A percentile compares a stretch with the other conserved stretches of the same genome.
Evolutionary conservation across 1,140 invertebrate species (phyloP).

Genomic region (Cotesia chilonis): DNA sequence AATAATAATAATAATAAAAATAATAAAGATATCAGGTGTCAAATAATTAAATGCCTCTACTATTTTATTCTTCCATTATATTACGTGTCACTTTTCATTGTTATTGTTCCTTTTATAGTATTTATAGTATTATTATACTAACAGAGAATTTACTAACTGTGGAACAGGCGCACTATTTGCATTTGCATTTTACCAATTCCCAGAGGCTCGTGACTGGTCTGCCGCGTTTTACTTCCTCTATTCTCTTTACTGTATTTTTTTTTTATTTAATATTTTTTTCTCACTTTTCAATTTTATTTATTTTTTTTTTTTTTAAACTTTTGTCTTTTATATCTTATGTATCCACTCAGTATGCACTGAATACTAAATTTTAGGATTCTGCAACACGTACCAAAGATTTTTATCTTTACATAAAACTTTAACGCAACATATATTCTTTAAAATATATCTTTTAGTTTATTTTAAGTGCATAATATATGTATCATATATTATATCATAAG

Average conservation of each 20-base stretch:
- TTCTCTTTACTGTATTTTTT: background rate
- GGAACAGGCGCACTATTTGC: constrained; percentile 35
- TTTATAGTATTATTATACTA: constrained; percentile 13
- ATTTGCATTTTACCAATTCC: constrained; percentile 42
- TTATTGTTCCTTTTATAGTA: constrained; percentile 20
- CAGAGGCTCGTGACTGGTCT: constrained; percentile 37
- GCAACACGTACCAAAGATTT: background rate
- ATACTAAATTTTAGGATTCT: constrained; percentile 14
- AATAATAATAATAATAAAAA: too few relatives aligned
- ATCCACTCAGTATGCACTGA: background rate
- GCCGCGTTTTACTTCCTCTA: constrained; percentile 21
- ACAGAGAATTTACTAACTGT: background rate
- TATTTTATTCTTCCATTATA: background rate
- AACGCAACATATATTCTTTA: constrained; percentile 15
- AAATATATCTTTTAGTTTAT: too few relatives aligned
- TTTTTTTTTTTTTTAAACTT: too few relatives aligned
- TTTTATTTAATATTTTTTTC: background rate
- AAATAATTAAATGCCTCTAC: constrained; percentile 23
- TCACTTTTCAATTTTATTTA: background rate
- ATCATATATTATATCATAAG: background rate
- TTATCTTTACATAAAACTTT: background rate
- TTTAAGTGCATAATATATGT: too few relatives aligned
- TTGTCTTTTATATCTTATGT: background rate
- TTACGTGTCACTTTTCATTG: background rate
- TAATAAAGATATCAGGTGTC: too few relatives aligned